Evolutionary conservation across 2,797 vertebrate species (phyloP), one percentile per base, ranked within the genome.

Genomic region (Naso thynnoides): DNA sequence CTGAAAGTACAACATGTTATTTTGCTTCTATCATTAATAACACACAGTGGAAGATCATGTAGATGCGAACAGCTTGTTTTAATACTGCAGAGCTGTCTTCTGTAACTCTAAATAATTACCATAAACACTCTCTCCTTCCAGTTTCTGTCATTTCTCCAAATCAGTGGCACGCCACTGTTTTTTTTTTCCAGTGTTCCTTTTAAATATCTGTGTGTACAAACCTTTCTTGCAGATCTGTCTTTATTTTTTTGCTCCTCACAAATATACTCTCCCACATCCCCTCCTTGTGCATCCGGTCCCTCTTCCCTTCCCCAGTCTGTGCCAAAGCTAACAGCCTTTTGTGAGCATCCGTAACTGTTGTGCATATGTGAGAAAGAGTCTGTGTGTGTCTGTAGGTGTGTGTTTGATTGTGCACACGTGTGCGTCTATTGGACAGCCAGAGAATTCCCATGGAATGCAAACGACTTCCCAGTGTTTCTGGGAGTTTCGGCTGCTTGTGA

Each of bases 181-280:
- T 72, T 61, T 50, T 53, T 24, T 6, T 38, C 41, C 41, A 19
- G 8, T 38, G 50, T 56, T 76, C 39, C 55, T 58, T 71, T 21
- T 58, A 23, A 70, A 42, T 52, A 29, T 73, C 53, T 39, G 19
- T 76, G 48, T 50, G 61, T 48, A 88, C 70, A 76, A 77, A 74
- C 73, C 54, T 80, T 44, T 47, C 81, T 44, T 31, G 42, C 62
- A 57, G 84, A 72, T 88, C 70, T 76, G 70, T 85, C 70, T 78
- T 78, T 74, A 29, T 76, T 73, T 63, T 64, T 65, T 49, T 47
- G 57, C 75, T 80, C 42, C 61, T 72, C 78, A 83, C 82, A 90
- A 89, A 88, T 88, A 86, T 73, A 80, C 49, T 44, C 82, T 85
- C 89, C 78, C 59, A 86, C 87, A 89, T 83, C 71, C 69, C 64